Conservation (phyloP, 2,113 vertebrate species). For the Xyrauchen texanus region DNA sequence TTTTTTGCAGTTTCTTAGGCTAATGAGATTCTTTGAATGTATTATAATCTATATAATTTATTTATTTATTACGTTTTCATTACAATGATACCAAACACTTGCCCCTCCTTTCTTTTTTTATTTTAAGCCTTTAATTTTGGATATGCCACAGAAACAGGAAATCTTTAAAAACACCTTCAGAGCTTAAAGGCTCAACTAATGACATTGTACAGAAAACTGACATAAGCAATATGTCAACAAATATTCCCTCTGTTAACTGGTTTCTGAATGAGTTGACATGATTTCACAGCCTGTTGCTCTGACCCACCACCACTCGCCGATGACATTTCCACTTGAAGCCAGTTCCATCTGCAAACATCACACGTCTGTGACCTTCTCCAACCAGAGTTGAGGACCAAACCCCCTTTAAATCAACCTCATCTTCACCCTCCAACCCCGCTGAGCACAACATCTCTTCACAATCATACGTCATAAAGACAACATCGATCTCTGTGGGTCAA, state of each 20-base stretch:
- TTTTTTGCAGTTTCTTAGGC: too few relatives aligned
- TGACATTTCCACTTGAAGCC: slow-evolving; percentile 67
- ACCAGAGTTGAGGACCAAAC: slow-evolving; percentile 42
- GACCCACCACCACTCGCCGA: slow-evolving; percentile 39
- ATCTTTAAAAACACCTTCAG: too few relatives aligned
- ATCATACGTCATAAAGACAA: slow-evolving; percentile 44
- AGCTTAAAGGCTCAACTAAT: too few relatives aligned
- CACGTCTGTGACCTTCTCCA: slow-evolving; percentile 66
- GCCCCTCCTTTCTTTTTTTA: too few relatives aligned
- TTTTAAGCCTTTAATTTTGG: too few relatives aligned
- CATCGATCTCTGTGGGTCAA: slow-evolving; percentile 36
- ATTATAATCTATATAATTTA: too few relatives aligned
- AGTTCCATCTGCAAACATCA: slow-evolving; percentile 67
- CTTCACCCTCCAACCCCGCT: slow-evolving; percentile 5
- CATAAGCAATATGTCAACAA: too few relatives aligned
- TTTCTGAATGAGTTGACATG: slow-evolving; percentile 37
- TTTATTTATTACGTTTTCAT: too few relatives aligned
- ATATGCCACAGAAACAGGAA: too few relatives aligned
- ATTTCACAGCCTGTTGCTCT: slow-evolving; percentile 32
- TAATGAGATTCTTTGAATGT: too few relatives aligned
- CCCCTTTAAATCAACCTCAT: slow-evolving; percentile 36
- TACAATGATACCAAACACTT: too few relatives aligned
- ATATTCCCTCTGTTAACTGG: slow-evolving; percentile 36
- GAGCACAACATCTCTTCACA: slow-evolving; percentile 41
- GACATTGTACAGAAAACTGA: too few relatives aligned